Evolutionary conservation across 2,797 vertebrate species (phyloP), one percentile per base, ranked within the genome.

Genomic region (Eulemur albifrons): DNA sequence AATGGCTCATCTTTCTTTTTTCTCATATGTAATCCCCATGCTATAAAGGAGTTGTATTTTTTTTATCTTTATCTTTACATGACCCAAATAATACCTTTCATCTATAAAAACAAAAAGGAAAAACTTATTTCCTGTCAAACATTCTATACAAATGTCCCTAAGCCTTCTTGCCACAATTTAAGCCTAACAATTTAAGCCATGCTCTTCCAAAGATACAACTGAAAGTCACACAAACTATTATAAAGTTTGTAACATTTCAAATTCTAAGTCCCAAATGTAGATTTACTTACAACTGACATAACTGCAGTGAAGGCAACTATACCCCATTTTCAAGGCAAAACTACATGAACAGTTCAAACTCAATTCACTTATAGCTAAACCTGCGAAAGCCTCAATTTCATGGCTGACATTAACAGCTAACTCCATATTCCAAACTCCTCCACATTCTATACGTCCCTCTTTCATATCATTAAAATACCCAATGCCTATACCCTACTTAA

Each of bases 301-400:
- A 83, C 11, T 81, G n/a, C 32, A 87, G 32, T 11, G 1, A 2
- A 30, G 52, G 92, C 20, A 94, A 80, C 11, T 70, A 65, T 57
- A 54, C 3, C 25, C 25, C 77, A 94, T 69, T 88, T 92, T 93
- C 43, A 85, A 15, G 21, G 4, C 87, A 92, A 95, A 97, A 77
- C n/a, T 38, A 76, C 4, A 96, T 59, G 83, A 86, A 93, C 8
- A 77, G 32, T 69, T 92, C 67, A 93, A 93, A 94, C 9, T 85
- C 38, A 95, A 92, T 87, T 54, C 75, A 87, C 38, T 92, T 48
- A 92, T 14, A 91, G 8, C 12, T 40, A 73, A 5, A 69, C 18
- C 61, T 81, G 8, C 57, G 14, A 88, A 95, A 89, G 48, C 9
- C 75, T 87, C 75, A 75, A 79, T 88, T 43, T 92, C 88, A 85